phyloP scores from a whole-genome alignment of 2,888 invertebrate species.

The Vanessa cardui region DNA sequence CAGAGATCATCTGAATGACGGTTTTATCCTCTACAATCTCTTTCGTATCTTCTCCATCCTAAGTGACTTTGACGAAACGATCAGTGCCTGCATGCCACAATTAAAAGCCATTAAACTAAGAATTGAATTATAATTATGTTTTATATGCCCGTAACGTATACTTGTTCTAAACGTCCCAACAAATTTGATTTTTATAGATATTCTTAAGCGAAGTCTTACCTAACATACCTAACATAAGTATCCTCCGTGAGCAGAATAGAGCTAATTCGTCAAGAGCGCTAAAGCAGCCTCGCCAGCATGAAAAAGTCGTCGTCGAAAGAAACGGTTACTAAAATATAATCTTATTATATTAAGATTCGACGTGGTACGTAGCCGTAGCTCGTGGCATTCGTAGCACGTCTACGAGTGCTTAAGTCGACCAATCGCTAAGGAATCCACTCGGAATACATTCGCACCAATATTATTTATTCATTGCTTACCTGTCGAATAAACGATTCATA shows the following conservation, averaged over 20 bases:
- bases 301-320: background rate
- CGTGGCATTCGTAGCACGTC: slow-evolving; percentile 74
- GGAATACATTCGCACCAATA: slow-evolving; percentile 30
- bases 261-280: background rate
- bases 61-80: too few relatives aligned
- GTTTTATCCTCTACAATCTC: too few relatives aligned
- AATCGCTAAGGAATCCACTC: slow-evolving; percentile 37
- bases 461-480: slow-evolving; percentile 32
- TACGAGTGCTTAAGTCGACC: slow-evolving; percentile 56
- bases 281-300: background rate
- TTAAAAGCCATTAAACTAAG: too few relatives aligned
- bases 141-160: background rate
- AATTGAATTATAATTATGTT: too few relatives aligned
- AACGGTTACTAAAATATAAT: slow-evolving; percentile 25
- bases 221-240: too few relatives aligned
- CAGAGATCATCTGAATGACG: too few relatives aligned
- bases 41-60: too few relatives aligned
- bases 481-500: slow-evolving; percentile 16
- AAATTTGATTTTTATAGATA: too few relatives aligned
- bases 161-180: background rate
- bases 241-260: background rate
- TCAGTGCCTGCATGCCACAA: too few relatives aligned
- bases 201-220: too few relatives aligned
- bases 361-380: slow-evolving; percentile 43
- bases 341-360: slow-evolving; percentile 28